phyloP scores from a whole-genome alignment of 2,888 invertebrate genomes.

The Rambutsinella grinnellia region DNA sequence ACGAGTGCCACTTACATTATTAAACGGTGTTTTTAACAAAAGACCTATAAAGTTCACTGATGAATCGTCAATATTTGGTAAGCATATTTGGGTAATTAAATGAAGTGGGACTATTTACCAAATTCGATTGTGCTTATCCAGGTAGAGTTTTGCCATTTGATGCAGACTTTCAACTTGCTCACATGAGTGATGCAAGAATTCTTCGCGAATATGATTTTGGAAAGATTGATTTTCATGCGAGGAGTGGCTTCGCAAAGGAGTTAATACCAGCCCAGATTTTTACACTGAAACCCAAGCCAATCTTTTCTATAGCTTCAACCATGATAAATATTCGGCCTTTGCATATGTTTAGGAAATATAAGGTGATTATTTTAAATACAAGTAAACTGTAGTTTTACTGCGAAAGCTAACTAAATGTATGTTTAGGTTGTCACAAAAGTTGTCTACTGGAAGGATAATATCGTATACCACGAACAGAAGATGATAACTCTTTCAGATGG shows the following conservation, averaged over 20 bases:
- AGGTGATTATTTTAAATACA: too few relatives aligned
- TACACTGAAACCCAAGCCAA: neutral
- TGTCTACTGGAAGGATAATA: neutral
- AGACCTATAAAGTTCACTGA: too few relatives aligned
- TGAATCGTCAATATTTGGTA: too few relatives aligned
- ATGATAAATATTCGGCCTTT: slow-evolving; percentile 85
- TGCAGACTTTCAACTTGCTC: slow-evolving; percentile 85
- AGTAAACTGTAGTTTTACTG: too few relatives aligned
- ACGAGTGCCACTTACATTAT: too few relatives aligned
- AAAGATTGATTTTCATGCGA: slow-evolving; percentile 85
- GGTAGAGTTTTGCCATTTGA: too few relatives aligned
- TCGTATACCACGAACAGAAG: slow-evolving; percentile 87
- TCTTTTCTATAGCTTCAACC: slow-evolving; percentile 67
- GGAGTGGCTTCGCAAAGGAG: slow-evolving; percentile 73
- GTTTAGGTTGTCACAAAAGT: slow-evolving; percentile 1
- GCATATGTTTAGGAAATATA: slow-evolving; percentile 82
- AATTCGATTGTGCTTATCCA: too few relatives aligned
- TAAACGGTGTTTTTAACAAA: too few relatives aligned
- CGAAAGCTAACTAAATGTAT: too few relatives aligned
- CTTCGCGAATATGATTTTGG: slow-evolving; percentile 91
- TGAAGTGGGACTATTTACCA: too few relatives aligned
- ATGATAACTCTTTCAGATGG: slow-evolving; percentile 83
- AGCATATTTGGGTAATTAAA: too few relatives aligned
- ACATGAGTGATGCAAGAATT: slow-evolving; percentile 94
- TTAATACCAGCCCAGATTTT: neutral